Evolutionary conservation across 2,797 vertebrate species (phyloP).

Genomic region (Lepilemur septentrionalis): DNA sequence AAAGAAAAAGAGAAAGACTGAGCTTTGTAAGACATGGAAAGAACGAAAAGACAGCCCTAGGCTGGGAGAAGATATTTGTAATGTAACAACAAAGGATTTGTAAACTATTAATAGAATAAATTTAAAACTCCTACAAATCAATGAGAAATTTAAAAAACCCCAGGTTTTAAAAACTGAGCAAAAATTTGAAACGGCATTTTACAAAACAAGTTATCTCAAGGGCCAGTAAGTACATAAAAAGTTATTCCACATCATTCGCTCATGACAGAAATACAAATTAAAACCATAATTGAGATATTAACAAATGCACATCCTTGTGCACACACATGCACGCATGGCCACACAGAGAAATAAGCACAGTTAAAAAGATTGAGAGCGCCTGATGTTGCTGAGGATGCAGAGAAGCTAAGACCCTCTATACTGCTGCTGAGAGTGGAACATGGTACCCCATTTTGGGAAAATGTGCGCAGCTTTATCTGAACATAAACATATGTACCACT

Average conservation of each 20-base stretch:
- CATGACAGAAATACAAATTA: background rate
- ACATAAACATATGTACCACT: background rate
- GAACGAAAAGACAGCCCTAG: background rate
- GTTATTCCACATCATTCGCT: background rate
- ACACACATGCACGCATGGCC: fast-evolving
- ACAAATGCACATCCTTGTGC: background rate
- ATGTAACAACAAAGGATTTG: background rate
- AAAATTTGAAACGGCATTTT: background rate
- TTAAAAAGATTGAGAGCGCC: background rate
- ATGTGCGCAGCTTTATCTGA: background rate
- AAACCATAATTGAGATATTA: background rate
- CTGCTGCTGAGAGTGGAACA: background rate
- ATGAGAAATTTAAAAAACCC: background rate
- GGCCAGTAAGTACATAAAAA: background rate
- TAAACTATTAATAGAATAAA: background rate
- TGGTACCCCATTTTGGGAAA: background rate
- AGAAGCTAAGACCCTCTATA: background rate
- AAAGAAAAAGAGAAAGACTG: background rate
- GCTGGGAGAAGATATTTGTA: background rate
- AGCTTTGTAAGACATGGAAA: background rate
- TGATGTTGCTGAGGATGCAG: background rate
- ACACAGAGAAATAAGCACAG: background rate
- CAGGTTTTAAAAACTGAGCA: background rate
- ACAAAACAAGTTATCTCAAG: background rate
- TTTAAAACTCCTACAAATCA: background rate